These are phyloP conservation scores for Eudyptes chrysolophus DNA, from an alignment of 2,113 vertebrate genomes.

Conservation along the genomic window DNA sequence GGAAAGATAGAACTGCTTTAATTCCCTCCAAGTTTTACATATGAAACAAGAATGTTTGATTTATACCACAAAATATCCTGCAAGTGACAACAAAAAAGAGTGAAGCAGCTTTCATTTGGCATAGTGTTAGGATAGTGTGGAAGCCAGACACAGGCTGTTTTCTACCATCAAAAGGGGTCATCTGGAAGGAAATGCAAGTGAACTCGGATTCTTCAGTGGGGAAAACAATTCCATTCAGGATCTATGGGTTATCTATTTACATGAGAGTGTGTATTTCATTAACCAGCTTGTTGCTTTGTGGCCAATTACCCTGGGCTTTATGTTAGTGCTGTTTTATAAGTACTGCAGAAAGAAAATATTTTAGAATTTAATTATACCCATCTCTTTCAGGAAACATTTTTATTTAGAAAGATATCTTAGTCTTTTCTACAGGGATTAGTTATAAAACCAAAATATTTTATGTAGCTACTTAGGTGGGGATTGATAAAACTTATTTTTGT, in stretches of 20 bases:
- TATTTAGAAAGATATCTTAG: background rate
- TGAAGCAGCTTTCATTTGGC: background rate
- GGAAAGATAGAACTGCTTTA: background rate
- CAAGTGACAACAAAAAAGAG: background rate
- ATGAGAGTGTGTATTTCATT: rapidly evolving
- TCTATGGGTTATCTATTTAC: background rate
- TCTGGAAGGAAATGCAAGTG: background rate
- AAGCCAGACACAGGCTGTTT: background rate
- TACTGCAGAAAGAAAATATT: background rate
- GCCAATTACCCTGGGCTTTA: background rate
- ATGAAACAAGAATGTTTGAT: background rate
- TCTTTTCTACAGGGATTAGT: background rate
- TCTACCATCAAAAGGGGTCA: background rate
- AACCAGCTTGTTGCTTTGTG: background rate
- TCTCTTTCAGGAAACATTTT: background rate
- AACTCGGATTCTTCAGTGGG: rapidly evolving
- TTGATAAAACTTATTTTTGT: conserved; percentile 7
- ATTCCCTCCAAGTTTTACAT: background rate
- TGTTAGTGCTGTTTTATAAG: background rate
- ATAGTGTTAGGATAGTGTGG: rapidly evolving
- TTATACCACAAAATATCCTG: background rate
- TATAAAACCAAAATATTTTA: background rate
- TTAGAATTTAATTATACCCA: background rate
- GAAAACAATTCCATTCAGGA: background rate
- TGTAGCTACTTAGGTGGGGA: background rate